A percentile compares a stretch with the other conserved stretches of the same genome.
Conservation (phyloP, 2,113 vertebrate genomes). For the Syngnathoides biaculeatus region DNA sequence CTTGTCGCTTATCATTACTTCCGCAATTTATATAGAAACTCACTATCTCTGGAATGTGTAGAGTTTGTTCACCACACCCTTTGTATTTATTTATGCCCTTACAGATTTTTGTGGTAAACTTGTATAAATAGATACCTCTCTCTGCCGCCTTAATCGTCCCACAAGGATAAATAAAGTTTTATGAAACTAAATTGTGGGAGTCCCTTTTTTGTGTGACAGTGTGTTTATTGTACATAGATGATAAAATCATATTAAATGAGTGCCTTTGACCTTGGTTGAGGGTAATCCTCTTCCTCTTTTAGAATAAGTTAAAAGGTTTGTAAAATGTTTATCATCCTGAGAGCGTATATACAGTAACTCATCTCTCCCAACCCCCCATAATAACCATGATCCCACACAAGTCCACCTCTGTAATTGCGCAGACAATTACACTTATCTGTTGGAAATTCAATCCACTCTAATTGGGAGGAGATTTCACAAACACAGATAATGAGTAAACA, state of each 20-base stretch:
- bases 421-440: conserved; percentile 41
- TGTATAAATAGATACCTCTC: too few relatives aligned
- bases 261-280: not conserved
- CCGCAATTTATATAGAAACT: too few relatives aligned
- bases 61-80: too few relatives aligned
- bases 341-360: not conserved
- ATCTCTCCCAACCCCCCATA: not conserved
- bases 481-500: conserved; percentile 33
- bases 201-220: too few relatives aligned
- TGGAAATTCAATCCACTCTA: conserved; percentile 14
- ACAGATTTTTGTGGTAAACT: not conserved
- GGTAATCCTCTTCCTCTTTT: not conserved
- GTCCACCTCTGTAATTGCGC: conserved; percentile 9
- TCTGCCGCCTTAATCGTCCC: too few relatives aligned
- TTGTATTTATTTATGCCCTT: not conserved
- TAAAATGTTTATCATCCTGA: not conserved
- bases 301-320: not conserved
- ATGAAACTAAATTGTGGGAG: too few relatives aligned
- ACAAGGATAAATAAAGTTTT: too few relatives aligned
- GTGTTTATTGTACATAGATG: too few relatives aligned
- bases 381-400: not conserved
- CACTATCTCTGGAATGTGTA: too few relatives aligned
- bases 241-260: not conserved
- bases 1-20: too few relatives aligned
- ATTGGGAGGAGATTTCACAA: conserved; percentile 18